A percentile compares a stretch with the other conserved stretches of the same genome.
These are phyloP conservation scores for Eucera pruinosa DNA, from an alignment of 2,888 invertebrate species.

Conservation along the genomic window DNA sequence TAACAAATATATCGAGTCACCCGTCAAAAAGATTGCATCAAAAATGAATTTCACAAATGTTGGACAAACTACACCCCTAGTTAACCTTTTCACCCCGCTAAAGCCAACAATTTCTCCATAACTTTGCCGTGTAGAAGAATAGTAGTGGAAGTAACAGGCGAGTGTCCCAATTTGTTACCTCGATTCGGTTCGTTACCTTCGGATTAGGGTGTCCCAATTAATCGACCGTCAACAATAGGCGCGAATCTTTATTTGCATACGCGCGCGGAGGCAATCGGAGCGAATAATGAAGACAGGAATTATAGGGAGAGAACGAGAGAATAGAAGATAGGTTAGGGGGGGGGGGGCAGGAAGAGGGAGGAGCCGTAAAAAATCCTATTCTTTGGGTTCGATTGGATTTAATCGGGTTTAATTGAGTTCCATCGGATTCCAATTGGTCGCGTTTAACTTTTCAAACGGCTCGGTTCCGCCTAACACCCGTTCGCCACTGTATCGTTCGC, in stretches of 20 bases:
- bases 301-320: background rate
- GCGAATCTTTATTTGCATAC: constrained; percentile 14
- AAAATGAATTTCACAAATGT: no score
- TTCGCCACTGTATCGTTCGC: background rate
- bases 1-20: no score
- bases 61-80: no score
- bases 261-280: constrained; percentile 10
- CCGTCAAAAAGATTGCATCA: no score
- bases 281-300: constrained; percentile 10
- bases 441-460: constrained; percentile 36
- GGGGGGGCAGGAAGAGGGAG: background rate
- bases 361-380: constrained; percentile 39
- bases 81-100: no score
- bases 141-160: no score
- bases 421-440: constrained; percentile 48
- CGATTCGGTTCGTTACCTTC: background rate
- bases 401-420: constrained; percentile 57
- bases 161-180: no score
- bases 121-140: no score
- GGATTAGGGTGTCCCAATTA: background rate
- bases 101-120: no score
- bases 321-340: background rate
- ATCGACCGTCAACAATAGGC: background rate
- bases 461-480: background rate
- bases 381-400: constrained; percentile 46